Conservation (phyloP, 2,888 invertebrate genomes). For the Noctua janthina region DNA sequence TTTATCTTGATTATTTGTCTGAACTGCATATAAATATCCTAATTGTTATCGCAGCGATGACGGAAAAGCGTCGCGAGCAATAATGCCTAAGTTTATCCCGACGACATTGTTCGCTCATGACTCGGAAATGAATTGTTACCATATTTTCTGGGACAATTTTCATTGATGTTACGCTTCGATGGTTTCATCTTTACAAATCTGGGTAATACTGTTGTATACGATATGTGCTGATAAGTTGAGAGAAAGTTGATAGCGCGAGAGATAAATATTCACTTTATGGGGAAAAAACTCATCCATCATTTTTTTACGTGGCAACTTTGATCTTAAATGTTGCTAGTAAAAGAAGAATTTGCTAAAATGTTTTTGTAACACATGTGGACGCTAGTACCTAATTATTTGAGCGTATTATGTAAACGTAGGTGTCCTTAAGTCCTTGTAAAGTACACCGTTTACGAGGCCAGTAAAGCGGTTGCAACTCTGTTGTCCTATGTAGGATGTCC, state of each 20-base stretch:
- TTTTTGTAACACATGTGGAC: slow-evolving; percentile 42
- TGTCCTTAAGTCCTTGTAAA: slow-evolving; percentile 62
- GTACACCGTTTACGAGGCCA: slow-evolving; percentile 55
- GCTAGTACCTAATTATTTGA: slow-evolving; percentile 53
- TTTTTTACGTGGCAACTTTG: slow-evolving; percentile 49
- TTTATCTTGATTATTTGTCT: slow-evolving; percentile 59
- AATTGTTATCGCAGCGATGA: slow-evolving; percentile 49
- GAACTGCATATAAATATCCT: slow-evolving; percentile 62
- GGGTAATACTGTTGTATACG: slow-evolving; percentile 59
- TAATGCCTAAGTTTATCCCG: slow-evolving; percentile 50
- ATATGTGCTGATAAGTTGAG: slow-evolving; percentile 53
- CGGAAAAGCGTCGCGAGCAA: slow-evolving; percentile 44
- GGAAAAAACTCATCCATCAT: slow-evolving; percentile 22
- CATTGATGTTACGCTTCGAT: slow-evolving; percentile 58
- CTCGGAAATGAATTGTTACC: slow-evolving; percentile 61
- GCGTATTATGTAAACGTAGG: slow-evolving; percentile 59
- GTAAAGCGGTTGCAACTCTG: slow-evolving; percentile 61
- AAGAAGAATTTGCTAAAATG: slow-evolving; percentile 24
- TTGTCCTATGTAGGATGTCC: slow-evolving; percentile 44
- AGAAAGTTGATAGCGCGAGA: slow-evolving; percentile 31
- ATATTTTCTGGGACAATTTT: slow-evolving; percentile 63
- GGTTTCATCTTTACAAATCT: slow-evolving; percentile 56
- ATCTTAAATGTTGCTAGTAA: slow-evolving; percentile 20
- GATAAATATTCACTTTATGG: slow-evolving; percentile 50
- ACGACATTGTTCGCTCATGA: slow-evolving; percentile 48